phyloP scores from a whole-genome alignment of 2,113 vertebrate genomes.

The Verasper variegatus region DNA sequence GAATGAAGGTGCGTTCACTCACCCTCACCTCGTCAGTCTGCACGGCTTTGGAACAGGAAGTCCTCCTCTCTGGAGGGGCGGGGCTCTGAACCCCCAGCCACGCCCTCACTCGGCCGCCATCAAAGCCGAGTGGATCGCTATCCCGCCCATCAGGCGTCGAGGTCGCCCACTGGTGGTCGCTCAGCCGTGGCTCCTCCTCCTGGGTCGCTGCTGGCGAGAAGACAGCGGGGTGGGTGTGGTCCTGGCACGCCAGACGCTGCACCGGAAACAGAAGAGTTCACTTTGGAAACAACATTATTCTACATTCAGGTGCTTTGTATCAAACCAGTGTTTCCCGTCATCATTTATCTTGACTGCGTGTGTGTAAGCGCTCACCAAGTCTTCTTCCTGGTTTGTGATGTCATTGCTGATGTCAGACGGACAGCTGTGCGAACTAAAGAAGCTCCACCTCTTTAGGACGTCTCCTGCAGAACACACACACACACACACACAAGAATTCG shows the following conservation, averaged over 20 bases:
- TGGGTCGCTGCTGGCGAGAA: background rate
- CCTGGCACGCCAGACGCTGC: conserved; percentile 29
- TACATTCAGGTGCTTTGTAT: no score
- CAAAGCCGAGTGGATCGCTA: conserved; percentile 63
- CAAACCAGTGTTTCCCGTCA: no score
- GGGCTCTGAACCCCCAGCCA: conserved; percentile 80
- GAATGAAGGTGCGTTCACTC: background rate
- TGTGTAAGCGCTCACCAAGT: conserved; percentile 45
- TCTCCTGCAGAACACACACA: conserved; percentile 44
- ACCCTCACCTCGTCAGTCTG: conserved; percentile 69
- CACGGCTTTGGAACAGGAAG: conserved; percentile 65
- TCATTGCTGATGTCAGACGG: conserved; percentile 55
- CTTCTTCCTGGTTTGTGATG: conserved; percentile 43
- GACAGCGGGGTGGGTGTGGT: background rate
- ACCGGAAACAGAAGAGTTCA: background rate
- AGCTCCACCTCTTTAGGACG: conserved; percentile 63
- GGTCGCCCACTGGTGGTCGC: conserved; percentile 33
- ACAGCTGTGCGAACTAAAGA: conserved; percentile 52
- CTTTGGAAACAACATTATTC: no score
- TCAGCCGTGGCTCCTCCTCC: background rate
- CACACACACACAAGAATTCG: no score
- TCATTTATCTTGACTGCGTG: no score
- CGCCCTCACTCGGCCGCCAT: conserved; percentile 76
- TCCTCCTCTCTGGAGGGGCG: background rate
- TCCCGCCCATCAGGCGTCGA: conserved; percentile 57